These are phyloP conservation scores for Pseudochirops corinnae DNA, from an alignment of 2,797 vertebrate species.

Conservation along the genomic window DNA sequence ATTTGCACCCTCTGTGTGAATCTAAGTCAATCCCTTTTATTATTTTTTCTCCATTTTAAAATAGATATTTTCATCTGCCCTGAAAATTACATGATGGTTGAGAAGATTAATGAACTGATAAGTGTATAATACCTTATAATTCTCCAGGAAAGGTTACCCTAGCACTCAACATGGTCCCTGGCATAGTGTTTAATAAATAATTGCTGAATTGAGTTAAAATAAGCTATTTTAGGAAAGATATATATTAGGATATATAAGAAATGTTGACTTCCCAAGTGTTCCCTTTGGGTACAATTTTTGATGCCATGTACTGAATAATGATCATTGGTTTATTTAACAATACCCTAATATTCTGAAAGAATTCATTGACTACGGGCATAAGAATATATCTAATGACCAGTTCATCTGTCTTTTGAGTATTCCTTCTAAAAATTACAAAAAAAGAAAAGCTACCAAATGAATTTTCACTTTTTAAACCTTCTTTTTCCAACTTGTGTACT, in stretches of 20 bases:
- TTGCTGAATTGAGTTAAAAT: background rate
- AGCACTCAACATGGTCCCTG: background rate
- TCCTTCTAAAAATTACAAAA: constrained; percentile 23
- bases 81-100: background rate
- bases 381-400: background rate
- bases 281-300: background rate
- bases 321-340: background rate
- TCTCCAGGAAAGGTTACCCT: background rate
- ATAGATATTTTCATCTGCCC: background rate
- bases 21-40: background rate
- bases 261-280: background rate
- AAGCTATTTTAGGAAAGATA: background rate
- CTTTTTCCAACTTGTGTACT: constrained; percentile 25
- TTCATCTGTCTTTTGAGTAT: background rate
- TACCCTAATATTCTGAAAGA: background rate
- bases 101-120: background rate
- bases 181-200: background rate
- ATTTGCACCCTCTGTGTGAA: background rate
- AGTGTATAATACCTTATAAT: background rate
- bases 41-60: background rate
- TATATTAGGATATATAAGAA: background rate
- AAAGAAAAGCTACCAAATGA: background rate
- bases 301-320: background rate
- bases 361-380: background rate
- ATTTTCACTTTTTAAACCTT: background rate